Evolutionary conservation across 2,113 vertebrate species (phyloP).

Genomic region (Pogonocichla stellata): DNA sequence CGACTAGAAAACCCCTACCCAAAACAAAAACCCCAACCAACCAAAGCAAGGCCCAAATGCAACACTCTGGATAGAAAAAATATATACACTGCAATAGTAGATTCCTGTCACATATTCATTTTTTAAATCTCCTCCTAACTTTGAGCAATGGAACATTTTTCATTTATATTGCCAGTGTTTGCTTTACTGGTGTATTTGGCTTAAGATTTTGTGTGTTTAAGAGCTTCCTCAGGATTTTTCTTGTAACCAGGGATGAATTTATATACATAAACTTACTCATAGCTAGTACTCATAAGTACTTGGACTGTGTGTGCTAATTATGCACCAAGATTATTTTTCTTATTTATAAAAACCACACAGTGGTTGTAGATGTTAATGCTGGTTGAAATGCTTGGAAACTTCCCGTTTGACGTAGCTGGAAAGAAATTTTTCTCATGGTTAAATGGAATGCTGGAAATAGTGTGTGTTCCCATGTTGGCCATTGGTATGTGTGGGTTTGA

Average conservation of each 20-base stretch:
- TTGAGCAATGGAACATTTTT: not conserved
- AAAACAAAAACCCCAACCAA: not conserved
- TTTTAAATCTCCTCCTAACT: not conserved
- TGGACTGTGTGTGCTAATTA: not conserved
- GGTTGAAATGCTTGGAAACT: not conserved
- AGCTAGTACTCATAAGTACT: not conserved
- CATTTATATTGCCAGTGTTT: not conserved
- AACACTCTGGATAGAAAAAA: not conserved
- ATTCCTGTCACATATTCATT: not conserved
- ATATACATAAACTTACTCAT: not conserved
- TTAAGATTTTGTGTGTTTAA: not conserved
- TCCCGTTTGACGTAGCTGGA: not conserved
- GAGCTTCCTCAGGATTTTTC: not conserved
- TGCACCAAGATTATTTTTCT: not conserved
- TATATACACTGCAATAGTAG: not conserved
- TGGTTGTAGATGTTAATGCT: not conserved
- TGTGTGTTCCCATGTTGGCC: not conserved
- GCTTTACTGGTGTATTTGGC: not conserved
- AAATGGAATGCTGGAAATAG: not conserved
- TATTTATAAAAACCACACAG: not conserved
- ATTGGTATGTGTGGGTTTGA: not conserved
- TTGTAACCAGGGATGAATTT: not conserved
- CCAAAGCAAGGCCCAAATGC: not conserved
- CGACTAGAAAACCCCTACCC: not conserved
- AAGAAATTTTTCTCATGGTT: not conserved